These are phyloP conservation scores for Tarsius wallacei DNA, from an alignment of 2,797 vertebrate species.

Conservation along the genomic window DNA sequence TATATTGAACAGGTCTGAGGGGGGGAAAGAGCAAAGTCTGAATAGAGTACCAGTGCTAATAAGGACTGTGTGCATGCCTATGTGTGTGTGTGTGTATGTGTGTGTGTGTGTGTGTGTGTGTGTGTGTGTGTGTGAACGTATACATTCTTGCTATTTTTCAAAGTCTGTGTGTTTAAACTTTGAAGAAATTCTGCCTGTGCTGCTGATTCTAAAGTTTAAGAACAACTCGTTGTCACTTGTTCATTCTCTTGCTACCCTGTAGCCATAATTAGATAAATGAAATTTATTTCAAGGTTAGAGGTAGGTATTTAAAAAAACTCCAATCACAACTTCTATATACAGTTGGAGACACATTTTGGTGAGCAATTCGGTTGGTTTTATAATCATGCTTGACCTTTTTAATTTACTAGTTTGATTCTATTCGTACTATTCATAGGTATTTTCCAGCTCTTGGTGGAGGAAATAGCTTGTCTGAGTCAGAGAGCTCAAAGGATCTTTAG, in stretches of 20 bases:
- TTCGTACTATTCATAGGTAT: neutral
- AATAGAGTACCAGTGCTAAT: neutral
- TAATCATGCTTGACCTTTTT: neutral
- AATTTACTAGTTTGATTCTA: neutral
- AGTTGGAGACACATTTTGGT: neutral
- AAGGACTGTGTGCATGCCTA: neutral
- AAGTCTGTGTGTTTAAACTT: neutral
- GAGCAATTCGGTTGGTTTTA: slow-evolving; percentile 7
- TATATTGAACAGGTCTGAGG: neutral
- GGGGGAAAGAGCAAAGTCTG: neutral
- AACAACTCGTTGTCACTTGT: neutral
- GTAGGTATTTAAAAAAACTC: neutral
- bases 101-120: neutral
- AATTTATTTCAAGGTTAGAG: slow-evolving; percentile 9
- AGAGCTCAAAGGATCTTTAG: neutral
- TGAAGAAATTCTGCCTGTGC: neutral
- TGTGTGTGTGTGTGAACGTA: neutral
- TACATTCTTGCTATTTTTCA: neutral
- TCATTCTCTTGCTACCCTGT: neutral
- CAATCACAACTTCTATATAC: neutral
- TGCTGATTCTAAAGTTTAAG: slow-evolving; percentile 6
- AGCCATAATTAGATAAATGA: neutral
- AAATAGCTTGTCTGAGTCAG: neutral
- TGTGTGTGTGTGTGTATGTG: neutral
- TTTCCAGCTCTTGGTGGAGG: neutral